Evolutionary conservation across 2,113 vertebrate genomes (phyloP), one percentile per base, ranked within the genome.

Genomic region (Helogale parvula): DNA sequence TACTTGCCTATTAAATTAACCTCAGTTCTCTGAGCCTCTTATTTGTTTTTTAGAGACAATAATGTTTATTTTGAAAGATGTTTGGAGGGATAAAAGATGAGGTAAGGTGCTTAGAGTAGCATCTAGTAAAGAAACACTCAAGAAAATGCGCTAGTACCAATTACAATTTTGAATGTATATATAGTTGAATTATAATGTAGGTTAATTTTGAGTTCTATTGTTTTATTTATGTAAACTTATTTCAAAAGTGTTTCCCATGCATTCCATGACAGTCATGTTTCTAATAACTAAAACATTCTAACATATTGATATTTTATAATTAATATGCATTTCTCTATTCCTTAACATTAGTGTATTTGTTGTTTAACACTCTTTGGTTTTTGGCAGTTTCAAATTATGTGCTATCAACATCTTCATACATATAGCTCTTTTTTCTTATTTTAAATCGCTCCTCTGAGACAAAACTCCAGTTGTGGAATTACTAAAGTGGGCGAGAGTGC

Each of bases 401-500:
- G 17, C 71, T 69, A 81, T 81, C 68, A 87, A 69, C 38, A 83
- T 79, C 80, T 86, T 93, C 54, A 92, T 57, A 41, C 31, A 76
- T 65, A 27, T 14, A 93, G n/a, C 27, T 76, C 5, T 35, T 47
- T 54, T 72, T 41, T 71, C 47, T 85, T 86, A 86, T 88, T 90
- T 96, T 90, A 84, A 83, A 90, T 90, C 35, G 38, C 41, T 90
- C 76, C 33, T 82, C 80, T 86, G 63, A 72, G 27, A 79, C 72
- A 93, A 80, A 94, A 81, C 12, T 38, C 27, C 45, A 68, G 33
- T 87, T 71, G 31, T 87, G 19, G 45, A 74, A 93, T 83, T 50
- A 83, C 81, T 27, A 83, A 87, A 88, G 33, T 93, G 60, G 85
- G 74, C 88, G 89, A 96, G 69, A 93, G 96, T 79, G 2, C 52